Conservation (phyloP, 2,888 invertebrate species). For the Polyommatus iphigenia region DNA sequence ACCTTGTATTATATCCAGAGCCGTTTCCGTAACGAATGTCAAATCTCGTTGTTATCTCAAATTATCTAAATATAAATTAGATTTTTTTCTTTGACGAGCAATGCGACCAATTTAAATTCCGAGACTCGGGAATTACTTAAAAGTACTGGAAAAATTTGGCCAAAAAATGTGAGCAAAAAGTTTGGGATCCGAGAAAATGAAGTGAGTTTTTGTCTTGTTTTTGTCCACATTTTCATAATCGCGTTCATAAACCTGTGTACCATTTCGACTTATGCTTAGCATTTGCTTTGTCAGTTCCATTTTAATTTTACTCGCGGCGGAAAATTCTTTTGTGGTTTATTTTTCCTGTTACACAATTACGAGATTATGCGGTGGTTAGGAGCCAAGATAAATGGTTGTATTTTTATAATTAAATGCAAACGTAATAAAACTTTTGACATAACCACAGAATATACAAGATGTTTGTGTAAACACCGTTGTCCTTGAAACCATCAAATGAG, state of each 20-base stretch:
- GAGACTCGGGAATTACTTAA: not conserved
- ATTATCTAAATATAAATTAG: constrained; percentile 10
- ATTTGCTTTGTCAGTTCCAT: constrained; percentile 31
- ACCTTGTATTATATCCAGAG: not conserved
- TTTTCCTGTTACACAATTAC: constrained; percentile 29
- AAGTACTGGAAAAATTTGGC: constrained; percentile 1
- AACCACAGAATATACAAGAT: no score
- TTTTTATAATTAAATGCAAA: constrained; percentile 1
- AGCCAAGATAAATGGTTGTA: not conserved
- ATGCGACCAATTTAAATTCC: not conserved
- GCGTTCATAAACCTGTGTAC: constrained; percentile 33
- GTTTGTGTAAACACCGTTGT: no score
- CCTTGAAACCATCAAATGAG: no score
- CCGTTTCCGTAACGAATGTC: not conserved
- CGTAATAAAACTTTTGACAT: not conserved
- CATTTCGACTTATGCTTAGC: constrained; percentile 28
- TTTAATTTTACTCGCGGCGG: constrained; percentile 28
- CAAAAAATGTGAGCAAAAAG: constrained; percentile 8
- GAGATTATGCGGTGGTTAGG: constrained; percentile 18
- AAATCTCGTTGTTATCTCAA: not conserved
- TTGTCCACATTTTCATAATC: constrained; percentile 36
- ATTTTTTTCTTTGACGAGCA: not conserved
- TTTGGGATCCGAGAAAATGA: constrained; percentile 29
- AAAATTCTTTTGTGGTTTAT: constrained; percentile 29
- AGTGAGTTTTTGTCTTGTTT: constrained; percentile 32